Base-by-base conservation (phyloP, 2,797 vertebrate genomes). In the Pteropus rufus region DNA sequence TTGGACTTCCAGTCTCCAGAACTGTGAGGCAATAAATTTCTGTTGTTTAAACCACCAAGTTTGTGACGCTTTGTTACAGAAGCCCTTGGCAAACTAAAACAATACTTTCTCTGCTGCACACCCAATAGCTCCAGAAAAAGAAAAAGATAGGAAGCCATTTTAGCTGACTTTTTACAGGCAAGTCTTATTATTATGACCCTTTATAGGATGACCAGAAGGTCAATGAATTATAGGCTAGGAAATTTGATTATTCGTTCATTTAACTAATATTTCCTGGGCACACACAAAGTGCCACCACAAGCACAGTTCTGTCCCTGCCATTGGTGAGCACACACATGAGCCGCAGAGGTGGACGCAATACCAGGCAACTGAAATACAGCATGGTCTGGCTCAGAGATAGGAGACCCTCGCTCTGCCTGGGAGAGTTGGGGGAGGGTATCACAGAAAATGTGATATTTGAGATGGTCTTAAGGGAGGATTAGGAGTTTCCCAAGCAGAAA, bases 401-500 rank as follows among this genome's bases (percentile, higher is more conserved):
- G 18, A 67, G 29, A 67, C 12, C n/a, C 10, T 69, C 41, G 34
- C 41, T 67, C 34, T 58, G 36, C 36, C 81, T 11, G 16, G 14
- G 18, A 73, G 52, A 46, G 29, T 46, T 11, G 49, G 41, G 58
- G 81, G 81, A 58, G 31, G 36, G 92, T 52, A 29, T 67, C 54
- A 88, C 31, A 64, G 72, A 79, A 72, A 90, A 90, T 34, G 56
- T 3, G 29, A 54, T 26, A 21, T 29, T 46, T 75, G 62, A 89
- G 19, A 96, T 69, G 62, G n/a, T 89, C 36, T 69, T 44, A 77
- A 87, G 39, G 52, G 39, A 82, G 5, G n/a, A 73, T 36, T 18
- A 85, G 34, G 24, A 70, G 6, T 54, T 91, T 60, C 29, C 84
- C 26, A 75, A 84, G 62, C 62, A 93, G 23, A 76, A 84, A 31